Evolutionary conservation across 2,888 invertebrate species (phyloP).

Genomic region (Hydrotaea cyrtoneurina): DNA sequence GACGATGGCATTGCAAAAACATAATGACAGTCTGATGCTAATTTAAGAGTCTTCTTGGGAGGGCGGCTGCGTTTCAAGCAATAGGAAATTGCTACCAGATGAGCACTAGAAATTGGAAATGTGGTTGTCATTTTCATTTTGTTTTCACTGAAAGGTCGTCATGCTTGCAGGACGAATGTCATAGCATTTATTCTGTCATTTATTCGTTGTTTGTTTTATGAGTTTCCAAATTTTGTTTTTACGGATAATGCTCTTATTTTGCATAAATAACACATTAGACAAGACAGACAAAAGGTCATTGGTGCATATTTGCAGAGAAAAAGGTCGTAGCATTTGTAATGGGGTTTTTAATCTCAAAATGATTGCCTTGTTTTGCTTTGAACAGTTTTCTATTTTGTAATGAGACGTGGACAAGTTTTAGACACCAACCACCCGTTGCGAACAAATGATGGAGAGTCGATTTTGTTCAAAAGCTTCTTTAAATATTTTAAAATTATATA

Average conservation of each 20-base stretch:
- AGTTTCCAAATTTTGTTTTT: not conserved
- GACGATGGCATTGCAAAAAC: not conserved
- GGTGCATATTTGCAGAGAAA: not conserved
- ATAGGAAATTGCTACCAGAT: not conserved
- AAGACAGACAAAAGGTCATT: not conserved
- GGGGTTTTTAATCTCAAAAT: constrained; percentile 2
- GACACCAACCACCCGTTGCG: not conserved
- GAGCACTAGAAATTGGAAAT: not conserved
- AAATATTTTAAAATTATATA: too few species aligned
- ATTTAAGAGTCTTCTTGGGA: not conserved
- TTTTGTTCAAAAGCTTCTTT: too few species aligned
- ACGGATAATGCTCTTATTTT: not conserved
- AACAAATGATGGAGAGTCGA: too few species aligned
- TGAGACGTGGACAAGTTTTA: not conserved
- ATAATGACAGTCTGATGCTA: not conserved
- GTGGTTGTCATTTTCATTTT: not conserved
- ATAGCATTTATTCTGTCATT: not conserved
- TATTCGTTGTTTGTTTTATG: not conserved
- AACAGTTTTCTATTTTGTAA: not conserved
- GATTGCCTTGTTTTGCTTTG: not conserved
- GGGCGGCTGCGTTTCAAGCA: not conserved
- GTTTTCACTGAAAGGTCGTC: not conserved
- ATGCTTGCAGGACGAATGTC: not conserved
- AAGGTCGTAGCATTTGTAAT: not conserved
- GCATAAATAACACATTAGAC: not conserved